Conservation (phyloP, 2,888 invertebrate genomes). For the Prosopocoilus inquinatus region DNA sequence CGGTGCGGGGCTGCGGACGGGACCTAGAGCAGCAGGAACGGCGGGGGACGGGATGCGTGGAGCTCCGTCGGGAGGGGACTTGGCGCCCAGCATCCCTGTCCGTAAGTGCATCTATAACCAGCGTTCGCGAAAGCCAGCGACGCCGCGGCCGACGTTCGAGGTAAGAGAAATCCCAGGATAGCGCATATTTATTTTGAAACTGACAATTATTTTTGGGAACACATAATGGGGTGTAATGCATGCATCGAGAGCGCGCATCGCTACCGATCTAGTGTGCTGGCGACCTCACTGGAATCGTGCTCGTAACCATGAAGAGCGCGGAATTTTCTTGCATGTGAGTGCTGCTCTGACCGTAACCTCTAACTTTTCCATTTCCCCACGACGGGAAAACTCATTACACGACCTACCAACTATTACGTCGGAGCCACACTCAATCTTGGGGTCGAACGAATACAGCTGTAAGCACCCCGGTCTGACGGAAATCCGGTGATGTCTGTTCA, state of each 20-base stretch:
- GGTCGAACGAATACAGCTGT: constrained; percentile 38
- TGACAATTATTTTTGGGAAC: constrained; percentile 35
- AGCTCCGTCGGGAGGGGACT: constrained; percentile 28
- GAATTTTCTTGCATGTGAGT: constrained; percentile 30
- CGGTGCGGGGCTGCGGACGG: constrained; percentile 27
- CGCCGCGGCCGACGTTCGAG: constrained; percentile 31
- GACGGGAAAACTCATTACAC: constrained; percentile 1
- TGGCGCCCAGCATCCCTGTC: constrained; percentile 36
- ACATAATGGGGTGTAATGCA: constrained; percentile 30
- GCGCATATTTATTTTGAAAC: constrained; percentile 36
- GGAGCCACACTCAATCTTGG: constrained; percentile 5
- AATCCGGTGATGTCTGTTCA: constrained; percentile 40
- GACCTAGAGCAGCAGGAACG: background rate
- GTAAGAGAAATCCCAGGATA: constrained; percentile 33
- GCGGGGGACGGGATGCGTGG: constrained; percentile 12
- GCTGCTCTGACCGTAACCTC: constrained; percentile 24
- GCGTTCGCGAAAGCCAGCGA: constrained; percentile 30
- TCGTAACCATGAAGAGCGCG: constrained; percentile 29
- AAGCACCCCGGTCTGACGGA: constrained; percentile 42
- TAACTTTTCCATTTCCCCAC: constrained; percentile 11
- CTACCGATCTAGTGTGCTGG: constrained; percentile 23
- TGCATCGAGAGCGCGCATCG: constrained; percentile 29
- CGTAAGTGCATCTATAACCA: constrained; percentile 35
- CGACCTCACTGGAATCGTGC: constrained; percentile 24
- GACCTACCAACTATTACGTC: background rate